Evolutionary conservation across 2,113 vertebrate species (phyloP).

Genomic region (Uria lomvia): DNA sequence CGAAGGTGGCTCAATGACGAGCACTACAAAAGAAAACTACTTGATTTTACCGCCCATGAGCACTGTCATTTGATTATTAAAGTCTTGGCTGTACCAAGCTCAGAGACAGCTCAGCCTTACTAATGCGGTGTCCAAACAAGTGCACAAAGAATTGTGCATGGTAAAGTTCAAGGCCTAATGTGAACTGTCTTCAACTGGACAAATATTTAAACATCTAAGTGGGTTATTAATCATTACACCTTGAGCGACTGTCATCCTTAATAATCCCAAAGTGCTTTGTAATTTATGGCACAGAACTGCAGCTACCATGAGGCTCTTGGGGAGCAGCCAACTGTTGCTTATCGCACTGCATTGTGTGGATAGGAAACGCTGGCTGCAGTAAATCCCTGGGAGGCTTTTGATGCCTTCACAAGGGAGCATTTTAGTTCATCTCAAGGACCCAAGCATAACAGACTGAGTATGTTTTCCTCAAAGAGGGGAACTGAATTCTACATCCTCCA

Average conservation of each 20-base stretch:
- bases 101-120: neutral
- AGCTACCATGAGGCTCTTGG: neutral
- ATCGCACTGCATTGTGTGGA: neutral
- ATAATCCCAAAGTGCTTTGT: conserved; percentile 4
- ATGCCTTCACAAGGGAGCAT: neutral
- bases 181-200: neutral
- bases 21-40: neutral
- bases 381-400: neutral
- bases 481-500: neutral
- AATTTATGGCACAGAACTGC: neutral
- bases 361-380: neutral
- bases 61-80: neutral
- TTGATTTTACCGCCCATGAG: neutral
- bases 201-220: conserved; percentile 14
- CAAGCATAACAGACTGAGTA: neutral
- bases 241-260: neutral
- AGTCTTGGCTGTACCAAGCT: neutral
- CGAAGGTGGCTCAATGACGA: neutral
- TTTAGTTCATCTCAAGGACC: neutral
- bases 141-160: neutral
- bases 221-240: neutral
- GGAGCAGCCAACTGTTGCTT: conserved; percentile 30
- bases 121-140: neutral
- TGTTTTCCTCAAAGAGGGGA: neutral
- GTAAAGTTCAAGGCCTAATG: neutral